A percentile compares a stretch with the other conserved stretches of the same genome.
phyloP scores from a whole-genome alignment of 2,113 vertebrate genomes.

The Arenaria interpres region DNA sequence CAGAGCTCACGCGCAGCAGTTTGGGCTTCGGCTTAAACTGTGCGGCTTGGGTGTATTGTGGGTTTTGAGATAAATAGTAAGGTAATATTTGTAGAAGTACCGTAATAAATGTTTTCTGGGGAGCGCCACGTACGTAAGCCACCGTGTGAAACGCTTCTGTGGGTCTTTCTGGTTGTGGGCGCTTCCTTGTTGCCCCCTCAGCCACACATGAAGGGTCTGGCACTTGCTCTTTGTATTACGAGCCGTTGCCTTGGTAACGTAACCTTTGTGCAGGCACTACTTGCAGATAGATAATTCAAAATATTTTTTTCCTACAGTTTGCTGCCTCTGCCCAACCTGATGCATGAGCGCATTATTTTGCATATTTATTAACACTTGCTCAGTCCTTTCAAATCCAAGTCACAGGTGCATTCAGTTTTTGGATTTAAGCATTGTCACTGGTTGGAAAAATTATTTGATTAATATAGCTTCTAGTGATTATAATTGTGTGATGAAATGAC shows the following conservation, averaged over 20 bases:
- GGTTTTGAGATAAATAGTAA: not conserved
- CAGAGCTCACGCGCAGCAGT: accelerated
- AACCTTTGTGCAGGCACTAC: not conserved
- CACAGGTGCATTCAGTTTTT: not conserved
- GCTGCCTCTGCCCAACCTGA: not conserved
- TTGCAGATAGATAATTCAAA: not conserved
- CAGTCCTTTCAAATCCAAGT: not conserved
- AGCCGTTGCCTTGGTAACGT: not conserved
- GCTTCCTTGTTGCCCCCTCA: too few species aligned
- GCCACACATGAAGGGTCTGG: accelerated
- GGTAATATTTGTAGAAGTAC: accelerated
- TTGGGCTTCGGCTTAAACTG: not conserved
- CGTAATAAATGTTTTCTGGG: too few species aligned
- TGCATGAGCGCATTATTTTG: not conserved
- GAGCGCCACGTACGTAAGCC: accelerated
- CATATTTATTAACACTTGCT: not conserved
- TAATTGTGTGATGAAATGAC: not conserved
- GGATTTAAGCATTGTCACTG: not conserved
- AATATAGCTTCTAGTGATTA: not conserved
- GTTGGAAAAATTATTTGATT: not conserved
- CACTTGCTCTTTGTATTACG: not conserved
- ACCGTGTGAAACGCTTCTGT: too few species aligned
- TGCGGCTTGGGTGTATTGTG: not conserved
- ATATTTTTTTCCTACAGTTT: not conserved
- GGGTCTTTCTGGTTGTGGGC: too few species aligned